Percentiles rank a stretch among this genome's conserved stretches.
phyloP scores from a whole-genome alignment of 2,888 invertebrate species.

The Epirrhoe tristata region DNA sequence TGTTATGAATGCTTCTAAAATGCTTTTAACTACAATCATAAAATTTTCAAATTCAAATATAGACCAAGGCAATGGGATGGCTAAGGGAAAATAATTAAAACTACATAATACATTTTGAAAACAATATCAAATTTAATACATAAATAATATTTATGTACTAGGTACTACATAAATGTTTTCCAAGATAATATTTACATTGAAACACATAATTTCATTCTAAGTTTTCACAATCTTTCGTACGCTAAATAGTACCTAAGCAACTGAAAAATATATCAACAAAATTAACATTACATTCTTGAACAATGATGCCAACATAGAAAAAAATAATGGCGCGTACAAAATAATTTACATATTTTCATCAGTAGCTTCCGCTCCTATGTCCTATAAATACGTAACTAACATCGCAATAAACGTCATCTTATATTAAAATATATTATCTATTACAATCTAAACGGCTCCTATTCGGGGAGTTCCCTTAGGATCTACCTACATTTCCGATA shows the following conservation, averaged over 20 bases:
- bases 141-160: conserved; percentile 84
- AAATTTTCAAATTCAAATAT: not conserved
- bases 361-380: conserved; percentile 49
- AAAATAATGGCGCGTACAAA: conserved; percentile 74
- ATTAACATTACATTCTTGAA: conserved; percentile 66
- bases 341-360: conserved; percentile 74
- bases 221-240: conserved; percentile 73
- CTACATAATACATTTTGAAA: conserved; percentile 80
- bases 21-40: too few species aligned
- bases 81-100: conserved; percentile 60
- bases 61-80: not conserved
- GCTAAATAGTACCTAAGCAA: conserved; percentile 74
- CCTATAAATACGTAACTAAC: conserved; percentile 61
- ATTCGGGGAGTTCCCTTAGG: conserved; percentile 32
- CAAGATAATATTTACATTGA: conserved; percentile 82
- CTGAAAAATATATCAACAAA: conserved; percentile 74
- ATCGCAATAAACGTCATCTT: conserved; percentile 64
- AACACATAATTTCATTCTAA: conserved; percentile 79
- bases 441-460: conserved; percentile 55
- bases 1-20: too few species aligned
- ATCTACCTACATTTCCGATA: conserved; percentile 38
- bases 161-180: conserved; percentile 83
- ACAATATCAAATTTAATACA: conserved; percentile 86
- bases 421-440: conserved; percentile 71
- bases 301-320: conserved; percentile 67